Evolutionary conservation across 2,113 vertebrate species (phyloP), one percentile per base, ranked within the genome.

Genomic region (Nycticorax nycticorax): DNA sequence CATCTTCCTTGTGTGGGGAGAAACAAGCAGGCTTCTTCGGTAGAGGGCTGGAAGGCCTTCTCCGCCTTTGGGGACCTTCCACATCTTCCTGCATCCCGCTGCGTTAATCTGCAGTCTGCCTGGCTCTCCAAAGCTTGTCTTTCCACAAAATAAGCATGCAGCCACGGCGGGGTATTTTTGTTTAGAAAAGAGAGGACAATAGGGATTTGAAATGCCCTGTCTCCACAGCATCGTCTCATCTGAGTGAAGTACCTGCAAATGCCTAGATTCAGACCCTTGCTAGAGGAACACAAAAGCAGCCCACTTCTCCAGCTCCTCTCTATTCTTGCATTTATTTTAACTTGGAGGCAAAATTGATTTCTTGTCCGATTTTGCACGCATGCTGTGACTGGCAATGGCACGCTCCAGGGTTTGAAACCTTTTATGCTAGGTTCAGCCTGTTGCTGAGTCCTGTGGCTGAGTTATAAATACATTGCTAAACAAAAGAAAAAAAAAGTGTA

Each of bases 351-450:
- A 94, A 95, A 91, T 81, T 72, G 88, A 95, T 96, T 92, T 97
- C 74, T 92, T 3, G 3, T 93, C 39, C 0, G 1, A 69, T 89
- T 94, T 86, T 93, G 83, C 88, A 66, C 5, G 26, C 85, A 59
- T 75, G 75, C 76, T 93, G 62, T 83, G 69, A 84, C 93, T 83
- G 74, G 94, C 88, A 93, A 67, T 72, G 74, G 50, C 86, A 86
- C 0, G 86, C 96, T 96, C n/a, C 88, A 62, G 95, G 95, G 72
- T 94, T 73, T 95, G 81, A 95, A 96, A 77, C 79, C 94, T 96
- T 86, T 96, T 85, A 91, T 60, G 56, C 79, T 77, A 60, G 59
- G 76, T 96, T 66, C 85, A 92, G 74, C 48, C 91, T 92, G 57
- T 93, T 89, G 94, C 91, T 62, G 88, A 66, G 81, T 97, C 86